Conservation (phyloP, 2,113 vertebrate species). For the Ifrita kowaldi region DNA sequence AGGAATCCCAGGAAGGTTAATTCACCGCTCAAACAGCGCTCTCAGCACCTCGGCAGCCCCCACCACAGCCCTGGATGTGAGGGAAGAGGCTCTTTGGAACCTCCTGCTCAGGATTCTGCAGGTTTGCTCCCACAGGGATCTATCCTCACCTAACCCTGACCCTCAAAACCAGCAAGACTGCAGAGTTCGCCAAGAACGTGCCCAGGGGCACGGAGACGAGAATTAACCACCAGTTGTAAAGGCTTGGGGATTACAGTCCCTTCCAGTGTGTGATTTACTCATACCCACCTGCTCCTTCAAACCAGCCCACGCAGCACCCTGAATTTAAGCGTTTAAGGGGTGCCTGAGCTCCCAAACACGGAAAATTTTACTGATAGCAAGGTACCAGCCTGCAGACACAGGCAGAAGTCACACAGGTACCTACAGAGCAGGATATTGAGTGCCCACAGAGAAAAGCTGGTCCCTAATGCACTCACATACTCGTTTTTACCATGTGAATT, state of each 20-base stretch:
- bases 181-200: neutral
- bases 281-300: neutral
- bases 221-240: neutral
- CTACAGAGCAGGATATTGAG: rapidly evolving
- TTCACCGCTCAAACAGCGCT: rapidly evolving
- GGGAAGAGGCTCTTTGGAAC: neutral
- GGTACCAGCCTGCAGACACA: neutral
- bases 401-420: neutral
- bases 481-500: rapidly evolving
- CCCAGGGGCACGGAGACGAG: neutral
- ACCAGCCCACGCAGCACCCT: rapidly evolving
- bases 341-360: rapidly evolving
- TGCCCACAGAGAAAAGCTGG: rapidly evolving
- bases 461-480: rapidly evolving
- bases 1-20: neutral
- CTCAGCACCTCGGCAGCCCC: neutral
- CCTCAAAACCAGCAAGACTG: neutral
- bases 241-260: neutral
- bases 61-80: rapidly evolving
- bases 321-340: rapidly evolving
- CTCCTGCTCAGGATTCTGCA: neutral
- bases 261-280: neutral
- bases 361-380: neutral
- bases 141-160: constrained; percentile 41
- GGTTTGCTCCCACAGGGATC: neutral